Evolutionary conservation across 2,797 vertebrate genomes (phyloP).

Genomic region (Poeciliopsis presidionis): DNA sequence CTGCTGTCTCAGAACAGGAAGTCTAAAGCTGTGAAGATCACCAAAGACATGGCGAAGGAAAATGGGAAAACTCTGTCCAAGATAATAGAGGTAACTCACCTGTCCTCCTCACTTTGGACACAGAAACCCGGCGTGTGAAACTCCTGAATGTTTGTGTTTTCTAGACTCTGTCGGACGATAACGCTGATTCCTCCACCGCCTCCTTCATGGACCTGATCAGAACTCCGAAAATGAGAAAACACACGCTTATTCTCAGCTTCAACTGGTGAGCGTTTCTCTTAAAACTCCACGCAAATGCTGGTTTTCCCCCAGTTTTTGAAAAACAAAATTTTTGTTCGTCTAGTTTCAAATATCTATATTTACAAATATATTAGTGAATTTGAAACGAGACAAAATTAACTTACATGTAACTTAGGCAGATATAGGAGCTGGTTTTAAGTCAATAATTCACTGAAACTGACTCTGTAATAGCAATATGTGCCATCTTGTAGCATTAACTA

Average conservation of each 20-base stretch:
- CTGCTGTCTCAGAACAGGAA: conserved; percentile 89
- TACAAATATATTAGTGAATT: too few relatives aligned
- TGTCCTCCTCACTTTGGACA: background rate
- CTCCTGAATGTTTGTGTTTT: background rate
- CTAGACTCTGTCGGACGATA: conserved; percentile 78
- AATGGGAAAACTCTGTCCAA: conserved; percentile 85
- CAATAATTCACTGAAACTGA: too few relatives aligned
- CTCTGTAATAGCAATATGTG: too few relatives aligned
- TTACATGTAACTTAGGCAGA: too few relatives aligned
- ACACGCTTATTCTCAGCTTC: conserved; percentile 91
- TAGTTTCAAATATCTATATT: too few relatives aligned
- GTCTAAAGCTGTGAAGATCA: conserved; percentile 85
- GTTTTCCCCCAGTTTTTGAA: background rate
- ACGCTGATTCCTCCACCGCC: conserved; percentile 77
- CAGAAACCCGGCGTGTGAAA: background rate
- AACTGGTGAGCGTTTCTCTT: conserved; percentile 84
- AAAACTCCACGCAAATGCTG: background rate
- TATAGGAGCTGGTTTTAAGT: too few relatives aligned
- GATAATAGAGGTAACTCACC: conserved; percentile 75
- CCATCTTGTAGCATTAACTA: too few relatives aligned
- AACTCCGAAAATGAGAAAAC: conserved; percentile 91
- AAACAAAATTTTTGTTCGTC: background rate
- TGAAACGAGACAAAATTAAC: too few relatives aligned
- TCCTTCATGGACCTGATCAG: conserved; percentile 89
- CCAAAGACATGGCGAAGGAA: conserved; percentile 87